Evolutionary conservation across 2,113 vertebrate genomes (phyloP).

Genomic region (Psittacus erithacus): DNA sequence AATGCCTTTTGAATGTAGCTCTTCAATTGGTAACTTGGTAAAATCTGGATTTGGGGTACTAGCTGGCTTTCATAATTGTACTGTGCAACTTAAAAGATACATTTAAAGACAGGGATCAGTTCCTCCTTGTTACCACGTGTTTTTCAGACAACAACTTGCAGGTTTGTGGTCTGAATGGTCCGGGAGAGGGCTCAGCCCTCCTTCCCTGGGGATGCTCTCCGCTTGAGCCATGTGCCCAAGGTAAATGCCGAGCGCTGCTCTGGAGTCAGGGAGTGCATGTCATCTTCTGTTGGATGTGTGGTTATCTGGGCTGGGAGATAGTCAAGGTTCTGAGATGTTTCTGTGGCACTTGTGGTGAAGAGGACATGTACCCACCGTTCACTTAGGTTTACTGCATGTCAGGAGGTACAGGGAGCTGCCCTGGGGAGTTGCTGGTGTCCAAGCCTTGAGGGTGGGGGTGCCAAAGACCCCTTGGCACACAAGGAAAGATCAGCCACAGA

Average conservation of each 20-base stretch:
- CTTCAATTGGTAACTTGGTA: neutral
- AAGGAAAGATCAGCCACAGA: neutral
- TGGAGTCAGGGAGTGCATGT: neutral
- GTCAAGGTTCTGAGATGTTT: accelerated
- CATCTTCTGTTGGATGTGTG: accelerated
- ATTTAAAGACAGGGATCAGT: neutral
- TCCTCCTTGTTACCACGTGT: neutral
- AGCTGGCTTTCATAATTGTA: neutral
- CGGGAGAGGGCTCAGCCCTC: neutral
- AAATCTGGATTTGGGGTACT: neutral
- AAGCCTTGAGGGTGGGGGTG: accelerated
- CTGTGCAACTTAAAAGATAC: neutral
- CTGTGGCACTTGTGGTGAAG: accelerated
- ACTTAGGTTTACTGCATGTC: neutral
- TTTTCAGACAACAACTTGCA: neutral
- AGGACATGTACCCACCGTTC: accelerated
- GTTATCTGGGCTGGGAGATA: neutral
- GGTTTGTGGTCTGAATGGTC: neutral
- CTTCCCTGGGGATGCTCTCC: neutral
- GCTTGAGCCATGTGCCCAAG: accelerated
- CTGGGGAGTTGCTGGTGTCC: neutral
- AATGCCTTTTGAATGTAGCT: neutral
- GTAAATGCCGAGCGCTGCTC: neutral
- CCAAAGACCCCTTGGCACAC: neutral
- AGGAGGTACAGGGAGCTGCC: neutral